Evolutionary conservation across 2,888 invertebrate species (phyloP).

Genomic region (Andrena fulva): DNA sequence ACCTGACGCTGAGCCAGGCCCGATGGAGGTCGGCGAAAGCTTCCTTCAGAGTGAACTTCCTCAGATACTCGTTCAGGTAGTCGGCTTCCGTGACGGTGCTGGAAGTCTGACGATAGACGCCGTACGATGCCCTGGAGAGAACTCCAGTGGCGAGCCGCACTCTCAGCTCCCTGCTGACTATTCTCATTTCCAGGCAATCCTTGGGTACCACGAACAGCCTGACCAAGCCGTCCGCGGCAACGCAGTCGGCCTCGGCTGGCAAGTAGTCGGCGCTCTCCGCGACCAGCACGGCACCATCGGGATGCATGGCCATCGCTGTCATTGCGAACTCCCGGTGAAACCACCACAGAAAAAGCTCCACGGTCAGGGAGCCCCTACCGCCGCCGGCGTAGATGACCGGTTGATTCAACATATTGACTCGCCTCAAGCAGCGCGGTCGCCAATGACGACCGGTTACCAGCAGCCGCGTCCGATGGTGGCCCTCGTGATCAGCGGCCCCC

Average conservation of each 20-base stretch:
- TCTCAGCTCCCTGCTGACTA: constrained; percentile 82
- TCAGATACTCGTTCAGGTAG: constrained; percentile 64
- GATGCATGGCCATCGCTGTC: constrained; percentile 84
- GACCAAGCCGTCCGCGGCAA: constrained; percentile 83
- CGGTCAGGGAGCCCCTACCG: constrained; percentile 83
- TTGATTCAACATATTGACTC: constrained; percentile 85
- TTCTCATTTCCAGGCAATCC: constrained; percentile 74
- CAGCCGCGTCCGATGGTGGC: constrained; percentile 84
- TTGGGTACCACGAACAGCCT: constrained; percentile 78
- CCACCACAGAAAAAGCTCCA: constrained; percentile 85
- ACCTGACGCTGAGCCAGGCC: constrained; percentile 84
- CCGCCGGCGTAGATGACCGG: constrained; percentile 86
- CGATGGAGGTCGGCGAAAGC: constrained; percentile 85
- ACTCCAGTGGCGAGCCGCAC: constrained; percentile 80
- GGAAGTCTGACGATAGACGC: constrained; percentile 40
- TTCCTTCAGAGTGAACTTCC: constrained; percentile 83
- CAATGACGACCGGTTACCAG: constrained; percentile 85
- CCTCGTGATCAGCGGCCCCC: constrained; percentile 85
- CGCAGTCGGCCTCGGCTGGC: constrained; percentile 81
- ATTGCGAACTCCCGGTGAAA: constrained; percentile 85
- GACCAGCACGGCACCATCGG: constrained; percentile 83
- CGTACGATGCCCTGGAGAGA: constrained; percentile 70
- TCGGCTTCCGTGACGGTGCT: constrained; percentile 23
- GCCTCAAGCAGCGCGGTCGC: constrained; percentile 84
- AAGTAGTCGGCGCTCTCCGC: constrained; percentile 83